Evolutionary conservation across 2,113 vertebrate species (phyloP).

Genomic region (Xenopus laevis): DNA sequence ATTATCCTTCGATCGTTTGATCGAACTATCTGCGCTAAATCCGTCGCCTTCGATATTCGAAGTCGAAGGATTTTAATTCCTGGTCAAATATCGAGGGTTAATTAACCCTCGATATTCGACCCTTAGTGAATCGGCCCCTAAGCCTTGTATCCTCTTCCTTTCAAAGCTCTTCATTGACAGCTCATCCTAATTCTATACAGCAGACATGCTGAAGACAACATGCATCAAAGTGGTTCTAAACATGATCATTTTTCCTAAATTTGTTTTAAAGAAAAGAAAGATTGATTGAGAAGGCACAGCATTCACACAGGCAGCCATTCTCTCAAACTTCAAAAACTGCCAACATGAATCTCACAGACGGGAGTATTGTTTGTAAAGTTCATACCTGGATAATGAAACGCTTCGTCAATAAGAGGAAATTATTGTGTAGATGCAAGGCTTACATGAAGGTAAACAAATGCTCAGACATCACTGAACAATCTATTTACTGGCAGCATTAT

Average conservation of each 20-base stretch:
- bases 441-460: slow-evolving; percentile 18
- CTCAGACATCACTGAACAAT: slow-evolving; percentile 9
- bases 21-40: no score
- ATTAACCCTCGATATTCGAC: no score
- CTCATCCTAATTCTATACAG: slow-evolving; percentile 57
- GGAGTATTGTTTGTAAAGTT: slow-evolving; percentile 56
- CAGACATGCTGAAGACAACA: slow-evolving; percentile 53
- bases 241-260: slow-evolving; percentile 59
- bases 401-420: slow-evolving; percentile 52
- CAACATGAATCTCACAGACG: slow-evolving; percentile 40
- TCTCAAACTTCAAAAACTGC: slow-evolving; percentile 53
- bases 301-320: slow-evolving; percentile 53
- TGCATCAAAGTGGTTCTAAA: slow-evolving; percentile 58
- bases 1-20: no score
- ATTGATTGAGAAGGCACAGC: slow-evolving; percentile 59
- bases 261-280: slow-evolving; percentile 58
- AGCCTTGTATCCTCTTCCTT: not conserved
- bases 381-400: slow-evolving; percentile 52
- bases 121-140: no score
- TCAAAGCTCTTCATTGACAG: slow-evolving; percentile 50
- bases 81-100: no score
- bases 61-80: no score
- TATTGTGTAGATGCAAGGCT: slow-evolving; percentile 32
- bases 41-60: no score
- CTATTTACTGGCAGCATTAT: slow-evolving; percentile 5